Evolutionary conservation across 2,888 invertebrate genomes (phyloP), one percentile per base, ranked within the genome.

Genomic region (Xestia xanthographa): DNA sequence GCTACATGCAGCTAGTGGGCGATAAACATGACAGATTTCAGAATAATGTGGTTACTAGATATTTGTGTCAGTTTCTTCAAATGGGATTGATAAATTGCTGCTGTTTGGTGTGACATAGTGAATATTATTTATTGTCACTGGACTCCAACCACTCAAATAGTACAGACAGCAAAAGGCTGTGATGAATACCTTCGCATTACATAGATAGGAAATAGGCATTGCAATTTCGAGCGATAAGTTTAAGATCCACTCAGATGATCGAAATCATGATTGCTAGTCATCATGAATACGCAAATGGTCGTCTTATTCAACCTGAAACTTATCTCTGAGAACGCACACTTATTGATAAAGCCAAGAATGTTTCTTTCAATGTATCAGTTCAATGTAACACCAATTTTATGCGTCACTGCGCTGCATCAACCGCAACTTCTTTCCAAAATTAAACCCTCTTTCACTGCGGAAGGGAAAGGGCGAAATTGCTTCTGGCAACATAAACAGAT

Each of bases 351-450:
- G 0, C 22, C 43, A 58, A 41, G 14, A 43, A 45, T 6, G 48
- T 38, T 20, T n/a, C 38, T 63, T 20, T 38, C 14, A 34, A 72
- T 72, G 56, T 22, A 26, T 0, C 26, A 45, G n/a, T 38, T 14
- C 20, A 48, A 48, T 45, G 71, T 53, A 77, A 79, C 11, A 56
- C 38, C 38, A 79, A 77, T 79, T 79, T 71, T 29, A 77, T 71
- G 53, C 41, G 5, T 65, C 73, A 45, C 17, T 72, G 38, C 26
- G n/a, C 50, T 53, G 22, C n/a, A 71, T 20, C 22, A 22, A 53
- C 53, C 45, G 70, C 60, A 63, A 20, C 11, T 14, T 38, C 29
- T 20, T 20, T 50, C 34, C 20, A 29, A 79, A 69, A 26, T 41
- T 22, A 38, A 60, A 43, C 11, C n/a, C n/a, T 41, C 70, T 67